Base-by-base conservation (phyloP, 2,888 invertebrate genomes). In the Tuberolachnus salignus region DNA sequence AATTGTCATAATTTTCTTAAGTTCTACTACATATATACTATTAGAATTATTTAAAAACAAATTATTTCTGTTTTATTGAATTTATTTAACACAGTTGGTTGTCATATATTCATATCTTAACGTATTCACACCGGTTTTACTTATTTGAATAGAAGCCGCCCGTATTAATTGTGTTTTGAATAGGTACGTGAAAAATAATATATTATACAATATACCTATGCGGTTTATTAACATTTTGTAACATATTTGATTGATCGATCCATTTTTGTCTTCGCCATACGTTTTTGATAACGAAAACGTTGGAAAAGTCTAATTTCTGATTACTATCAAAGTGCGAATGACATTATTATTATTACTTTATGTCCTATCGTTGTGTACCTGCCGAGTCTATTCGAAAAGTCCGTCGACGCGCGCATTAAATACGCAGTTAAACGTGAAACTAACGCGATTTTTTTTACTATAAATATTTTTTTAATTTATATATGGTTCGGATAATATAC, bases 1-100 rank as follows among this genome's bases (percentile, higher is more conserved):
- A 23, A 74, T 13, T 74, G 53, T 74, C 63, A 61, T 61, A 61
- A 64, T 53, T 63, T 53, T 23, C 9, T 64, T 53, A 64, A 74
- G 34, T 64, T 74, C 21, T 23, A 64, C 23, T 53, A 34, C 46
- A 19, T 63, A 44, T 21, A 21, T 19, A 55, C 42, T 44, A 21
- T 55, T 67, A n/a, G 67, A 26, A 51, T 2, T 34, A 53, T 34
- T 72, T 59, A 44, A 57, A 57, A 16, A 67, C 42, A 13, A 19
- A 44, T 9, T 13, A 49, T 64, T 19, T 61, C 8, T 61, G 21
- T 61, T 26, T 61, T 49, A 61, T 61, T 19, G 1, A 34, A 42
- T 55, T 34, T 23, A 46, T 53, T 53, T 51, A 26, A 8, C 13
- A 53, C 69, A 73, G 42, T 72, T 23, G 14, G 34, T n/a, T 61